phyloP scores from a whole-genome alignment of 1,140 invertebrate species.

The Danaus melanippus region DNA sequence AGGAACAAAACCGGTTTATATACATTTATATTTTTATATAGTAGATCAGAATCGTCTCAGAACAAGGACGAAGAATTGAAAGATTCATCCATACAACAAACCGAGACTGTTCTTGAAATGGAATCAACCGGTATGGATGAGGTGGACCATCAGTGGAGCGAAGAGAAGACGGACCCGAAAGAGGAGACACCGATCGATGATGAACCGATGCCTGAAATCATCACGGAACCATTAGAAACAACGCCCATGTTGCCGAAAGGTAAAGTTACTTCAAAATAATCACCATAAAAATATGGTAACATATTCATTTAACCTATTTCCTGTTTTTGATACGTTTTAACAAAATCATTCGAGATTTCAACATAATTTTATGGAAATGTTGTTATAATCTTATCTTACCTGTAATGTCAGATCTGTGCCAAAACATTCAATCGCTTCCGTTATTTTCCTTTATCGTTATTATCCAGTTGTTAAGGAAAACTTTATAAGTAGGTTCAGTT shows the following conservation, averaged over 20 bases:
- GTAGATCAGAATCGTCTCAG: constrained; percentile 43
- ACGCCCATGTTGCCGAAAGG: constrained; percentile 11
- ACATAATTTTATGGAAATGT: too few species aligned
- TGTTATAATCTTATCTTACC: too few species aligned
- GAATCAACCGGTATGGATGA: constrained; percentile 27
- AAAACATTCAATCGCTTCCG: not conserved
- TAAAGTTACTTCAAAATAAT: too few species aligned
- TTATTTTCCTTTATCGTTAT: not conserved
- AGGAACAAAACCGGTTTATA: too few species aligned
- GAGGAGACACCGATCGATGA: constrained; percentile 22
- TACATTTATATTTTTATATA: too few species aligned
- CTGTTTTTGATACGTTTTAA: too few species aligned
- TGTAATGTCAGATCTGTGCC: not conserved
- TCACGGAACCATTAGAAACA: constrained; percentile 23
- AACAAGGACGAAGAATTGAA: constrained; percentile 36
- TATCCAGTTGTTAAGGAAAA: too few species aligned
- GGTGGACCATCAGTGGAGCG: constrained; percentile 21
- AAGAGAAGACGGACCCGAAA: constrained; percentile 25
- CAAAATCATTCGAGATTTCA: too few species aligned
- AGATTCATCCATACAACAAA: constrained; percentile 22
- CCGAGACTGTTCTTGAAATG: constrained; percentile 20
- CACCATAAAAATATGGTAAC: too few species aligned
- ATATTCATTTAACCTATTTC: too few species aligned
- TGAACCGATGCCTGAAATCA: constrained; percentile 24
- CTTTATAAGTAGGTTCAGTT: too few species aligned